These are phyloP conservation scores for Brevimyrus niger DNA, from an alignment of 2,113 vertebrate species.

Conservation along the genomic window DNA sequence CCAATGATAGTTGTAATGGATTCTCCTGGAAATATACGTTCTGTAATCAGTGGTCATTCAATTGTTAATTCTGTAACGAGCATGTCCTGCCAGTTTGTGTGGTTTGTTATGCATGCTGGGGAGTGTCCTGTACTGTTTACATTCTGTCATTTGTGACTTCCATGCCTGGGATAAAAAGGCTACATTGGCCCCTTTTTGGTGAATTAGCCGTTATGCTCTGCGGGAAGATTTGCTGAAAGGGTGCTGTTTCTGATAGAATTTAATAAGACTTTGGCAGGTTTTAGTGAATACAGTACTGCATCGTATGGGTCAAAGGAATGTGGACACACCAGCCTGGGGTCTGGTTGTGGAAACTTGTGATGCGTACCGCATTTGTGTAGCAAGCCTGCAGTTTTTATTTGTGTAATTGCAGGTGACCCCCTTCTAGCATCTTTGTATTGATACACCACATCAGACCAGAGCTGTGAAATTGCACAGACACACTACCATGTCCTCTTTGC, in stretches of 20 bases:
- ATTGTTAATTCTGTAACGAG: neutral
- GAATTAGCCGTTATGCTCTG: neutral
- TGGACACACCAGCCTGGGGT: neutral
- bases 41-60: neutral
- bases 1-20: neutral
- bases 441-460: neutral
- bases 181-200: neutral
- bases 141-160: neutral
- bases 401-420: neutral
- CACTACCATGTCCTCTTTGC: neutral
- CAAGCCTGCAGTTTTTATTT: neutral
- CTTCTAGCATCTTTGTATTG: neutral
- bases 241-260: neutral
- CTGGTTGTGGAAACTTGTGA: neutral
- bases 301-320: neutral
- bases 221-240: neutral
- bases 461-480: neutral
- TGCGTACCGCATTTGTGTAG: neutral
- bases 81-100: neutral
- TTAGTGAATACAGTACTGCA: neutral
- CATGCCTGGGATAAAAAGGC: neutral
- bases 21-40: neutral
- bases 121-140: neutral
- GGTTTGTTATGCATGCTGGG: neutral
- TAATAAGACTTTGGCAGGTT: neutral